Base-by-base conservation (phyloP, 2,888 invertebrate genomes). In the Melanotus villosus region DNA sequence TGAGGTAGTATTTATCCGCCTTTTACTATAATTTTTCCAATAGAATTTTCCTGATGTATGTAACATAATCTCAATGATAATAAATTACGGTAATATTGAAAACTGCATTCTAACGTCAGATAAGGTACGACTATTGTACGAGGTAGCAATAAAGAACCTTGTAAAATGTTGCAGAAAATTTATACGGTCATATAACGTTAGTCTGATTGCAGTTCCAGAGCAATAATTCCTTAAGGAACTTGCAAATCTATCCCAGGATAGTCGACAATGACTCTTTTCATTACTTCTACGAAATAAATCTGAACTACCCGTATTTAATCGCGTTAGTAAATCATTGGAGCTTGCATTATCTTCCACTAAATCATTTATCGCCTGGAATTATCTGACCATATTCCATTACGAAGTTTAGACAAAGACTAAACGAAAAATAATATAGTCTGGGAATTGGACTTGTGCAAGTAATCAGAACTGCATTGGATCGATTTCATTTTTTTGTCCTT, bases 341-440 rank as follows among this genome's bases (percentile, higher is more conserved):
- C 45, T 47, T 56, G 50, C 66, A 59, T 70, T 70, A 70, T 70
- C 70, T 41, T n/a, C 34, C 41, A 56, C 57, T 70, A 70, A 70
- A 70, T 70, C 70, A 70, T 57, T 70, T 70, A 70, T 70, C 63
- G 66, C 47, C 62, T 12, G 9, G 50, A 32, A 52, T 52, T 52
- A 52, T 52, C 52, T 19, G 7, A 16, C 62, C 52, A 66, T 72
- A 72, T 70, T 72, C 65, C 69, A 72, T 69, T 63, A 69, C 9
- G 16, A 56, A 43, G 38, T 50, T 41, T 56, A 45, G 62, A 63
- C 19, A 62, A 12, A 54, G n/a, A 52, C 68, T 62, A 65, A 71
- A 68, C 64, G 63, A 68, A 71, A 70, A 70, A 66, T 66, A 70
- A 70, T 70, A 45, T 50, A 66, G 63, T 66, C 41, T 52, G 63